Evolutionary conservation across 2,797 vertebrate genomes (phyloP).

Genomic region (Eulemur mongoz): DNA sequence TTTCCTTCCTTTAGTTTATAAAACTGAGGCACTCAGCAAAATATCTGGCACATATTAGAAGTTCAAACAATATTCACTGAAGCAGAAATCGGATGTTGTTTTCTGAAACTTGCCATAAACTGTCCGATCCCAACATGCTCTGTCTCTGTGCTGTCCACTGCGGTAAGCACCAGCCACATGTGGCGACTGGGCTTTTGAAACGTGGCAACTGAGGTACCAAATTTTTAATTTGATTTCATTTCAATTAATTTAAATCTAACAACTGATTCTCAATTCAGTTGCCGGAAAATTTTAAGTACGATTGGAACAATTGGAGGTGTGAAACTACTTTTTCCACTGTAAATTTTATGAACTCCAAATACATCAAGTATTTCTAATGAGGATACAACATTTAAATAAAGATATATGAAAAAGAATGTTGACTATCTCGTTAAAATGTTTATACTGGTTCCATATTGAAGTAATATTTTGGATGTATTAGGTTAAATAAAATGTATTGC

Average conservation of each 20-base stretch:
- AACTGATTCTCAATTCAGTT: neutral
- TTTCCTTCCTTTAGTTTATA: neutral
- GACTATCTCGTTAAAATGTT: neutral
- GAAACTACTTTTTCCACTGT: neutral
- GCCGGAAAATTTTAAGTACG: neutral
- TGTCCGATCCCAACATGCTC: neutral
- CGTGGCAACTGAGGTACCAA: neutral
- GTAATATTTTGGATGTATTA: neutral
- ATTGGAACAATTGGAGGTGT: neutral
- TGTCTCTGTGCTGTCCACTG: neutral
- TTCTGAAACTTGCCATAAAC: neutral
- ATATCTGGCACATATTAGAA: neutral
- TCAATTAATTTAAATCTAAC: neutral
- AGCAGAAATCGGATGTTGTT: neutral
- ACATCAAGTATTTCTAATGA: neutral
- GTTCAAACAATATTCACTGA: neutral
- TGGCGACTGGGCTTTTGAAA: neutral
- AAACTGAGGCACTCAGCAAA: neutral
- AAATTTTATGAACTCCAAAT: neutral
- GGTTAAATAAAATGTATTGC: neutral
- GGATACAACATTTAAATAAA: neutral
- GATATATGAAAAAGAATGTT: neutral
- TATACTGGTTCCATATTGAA: neutral
- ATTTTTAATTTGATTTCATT: neutral
- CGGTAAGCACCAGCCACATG: rapidly evolving